Evolutionary conservation across 2,797 vertebrate genomes (phyloP), one percentile per base, ranked within the genome.

Genomic region (Falco columbarius): DNA sequence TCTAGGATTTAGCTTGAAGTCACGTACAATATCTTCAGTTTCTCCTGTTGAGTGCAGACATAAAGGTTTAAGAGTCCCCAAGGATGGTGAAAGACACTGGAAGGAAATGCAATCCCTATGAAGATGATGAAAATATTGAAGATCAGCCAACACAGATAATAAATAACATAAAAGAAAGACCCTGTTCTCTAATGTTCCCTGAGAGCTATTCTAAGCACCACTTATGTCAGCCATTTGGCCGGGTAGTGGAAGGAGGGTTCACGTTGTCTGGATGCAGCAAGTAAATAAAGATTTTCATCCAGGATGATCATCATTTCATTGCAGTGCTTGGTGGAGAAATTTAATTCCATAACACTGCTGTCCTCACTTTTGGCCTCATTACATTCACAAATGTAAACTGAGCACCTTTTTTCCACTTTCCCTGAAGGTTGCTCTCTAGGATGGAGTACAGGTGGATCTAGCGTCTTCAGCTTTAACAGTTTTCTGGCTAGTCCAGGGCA

Each of bases 101-200:
- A 88, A 95, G 75, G 95, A 97, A 98, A 93, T 42, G 55, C 44
- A 95, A 61, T 94, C 77, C 87, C 82, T 95, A 93, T 62, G 92
- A 97, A 98, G 81, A 97, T 94, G 94, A 97, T 95, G 96, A 97
- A 97, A 97, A 96, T 83, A 58, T 66, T 96, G 95, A 96, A 90
- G 74, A 94, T 72, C 83, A 90, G 93, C 97, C 97, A 98, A 93
- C 73, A 52, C 22, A 89, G 93, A 92, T 96, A 93, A 96, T 96
- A 96, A 97, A 97, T 96, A 96, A 96, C 95, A 96, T 93, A 89
- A 93, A 90, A 95, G 89, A 96, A 93, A 92, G 92, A 93, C 80
- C 54, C 49, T 86, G 46, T 21, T 96, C 49, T 86, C 63, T 93
- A 87, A 55, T 81, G 84, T 91, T 96, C 95, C 86, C 65, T 81